Percentiles rank a stretch among this genome's conserved stretches.
Evolutionary conservation across 2,888 invertebrate species (phyloP).

Genomic region (Pyrrhosoma nymphula): DNA sequence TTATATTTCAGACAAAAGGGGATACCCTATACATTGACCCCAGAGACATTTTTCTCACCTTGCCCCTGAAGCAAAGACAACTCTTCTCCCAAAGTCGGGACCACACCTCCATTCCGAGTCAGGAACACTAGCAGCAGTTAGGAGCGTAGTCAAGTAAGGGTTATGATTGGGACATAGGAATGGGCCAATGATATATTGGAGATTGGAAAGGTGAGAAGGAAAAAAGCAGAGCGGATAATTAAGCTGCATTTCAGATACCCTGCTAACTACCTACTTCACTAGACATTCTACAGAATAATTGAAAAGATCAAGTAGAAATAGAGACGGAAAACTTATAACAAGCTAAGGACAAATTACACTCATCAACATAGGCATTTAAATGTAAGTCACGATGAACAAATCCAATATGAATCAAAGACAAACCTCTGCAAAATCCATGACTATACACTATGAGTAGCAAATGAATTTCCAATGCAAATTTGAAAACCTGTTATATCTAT

Average conservation of each 20-base stretch:
- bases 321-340: background rate
- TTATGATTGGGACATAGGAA: conserved; percentile 68
- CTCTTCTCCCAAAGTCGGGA: conserved; percentile 62
- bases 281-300: conserved; percentile 17
- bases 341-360: background rate
- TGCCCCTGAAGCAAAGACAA: conserved; percentile 62
- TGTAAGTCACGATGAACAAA: background rate
- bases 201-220: conserved; percentile 68
- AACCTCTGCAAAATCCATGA: conserved; percentile 14
- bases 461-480: background rate
- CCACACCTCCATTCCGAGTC: conserved; percentile 65
- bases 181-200: conserved; percentile 69
- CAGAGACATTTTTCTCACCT: conserved; percentile 52
- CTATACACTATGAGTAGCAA: background rate
- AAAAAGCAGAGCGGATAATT: conserved; percentile 70
- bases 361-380: conserved; percentile 7
- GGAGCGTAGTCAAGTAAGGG: conserved; percentile 62
- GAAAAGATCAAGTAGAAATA: background rate
- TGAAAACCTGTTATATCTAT: background rate
- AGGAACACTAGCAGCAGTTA: conserved; percentile 67
- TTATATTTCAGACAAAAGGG: background rate
- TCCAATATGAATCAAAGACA: conserved; percentile 18
- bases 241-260: conserved; percentile 67
- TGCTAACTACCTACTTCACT: conserved; percentile 28
- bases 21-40: conserved; percentile 46